Conservation (phyloP, 2,113 vertebrate genomes). For the Equus quagga region DNA sequence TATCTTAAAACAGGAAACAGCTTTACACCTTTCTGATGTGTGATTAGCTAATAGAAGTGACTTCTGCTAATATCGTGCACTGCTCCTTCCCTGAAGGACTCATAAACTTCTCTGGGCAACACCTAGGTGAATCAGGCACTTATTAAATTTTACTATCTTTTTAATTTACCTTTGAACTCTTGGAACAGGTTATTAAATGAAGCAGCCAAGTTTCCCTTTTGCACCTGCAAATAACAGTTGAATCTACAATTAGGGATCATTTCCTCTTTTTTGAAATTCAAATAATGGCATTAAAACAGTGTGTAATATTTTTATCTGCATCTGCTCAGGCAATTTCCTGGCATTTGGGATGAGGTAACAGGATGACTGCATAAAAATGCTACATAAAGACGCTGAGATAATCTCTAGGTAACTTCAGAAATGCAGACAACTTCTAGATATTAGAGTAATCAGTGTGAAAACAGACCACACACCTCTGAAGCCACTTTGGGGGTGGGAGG, state of each 20-base stretch:
- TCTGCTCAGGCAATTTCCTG: slow-evolving; percentile 76
- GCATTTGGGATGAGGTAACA: slow-evolving; percentile 61
- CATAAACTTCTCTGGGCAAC: slow-evolving; percentile 72
- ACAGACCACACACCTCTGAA: neutral
- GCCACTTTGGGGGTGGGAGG: neutral
- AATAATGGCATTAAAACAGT: slow-evolving; percentile 72
- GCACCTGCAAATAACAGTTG: slow-evolving; percentile 79
- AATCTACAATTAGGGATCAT: slow-evolving; percentile 73
- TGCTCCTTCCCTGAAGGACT: slow-evolving; percentile 54
- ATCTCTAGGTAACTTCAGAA: slow-evolving; percentile 10
- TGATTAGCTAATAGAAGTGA: slow-evolving; percentile 53
- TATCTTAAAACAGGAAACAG: slow-evolving; percentile 39
- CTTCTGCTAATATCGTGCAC: slow-evolving; percentile 31
- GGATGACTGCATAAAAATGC: slow-evolving; percentile 52
- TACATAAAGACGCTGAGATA: slow-evolving; percentile 54
- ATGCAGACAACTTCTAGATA: neutral
- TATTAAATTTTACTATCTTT: slow-evolving; percentile 70
- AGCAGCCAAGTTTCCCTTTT: slow-evolving; percentile 57
- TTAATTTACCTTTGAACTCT: slow-evolving; percentile 70
- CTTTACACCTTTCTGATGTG: slow-evolving; percentile 45
- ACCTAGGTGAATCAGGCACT: slow-evolving; percentile 66
- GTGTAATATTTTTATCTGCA: slow-evolving; percentile 72
- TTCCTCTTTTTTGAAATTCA: slow-evolving; percentile 77
- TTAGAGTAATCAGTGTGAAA: neutral
- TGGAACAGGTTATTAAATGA: slow-evolving; percentile 50